These are phyloP conservation scores for Ennomos fuscantarius DNA, from an alignment of 2,888 invertebrate species.

Conservation along the genomic window DNA sequence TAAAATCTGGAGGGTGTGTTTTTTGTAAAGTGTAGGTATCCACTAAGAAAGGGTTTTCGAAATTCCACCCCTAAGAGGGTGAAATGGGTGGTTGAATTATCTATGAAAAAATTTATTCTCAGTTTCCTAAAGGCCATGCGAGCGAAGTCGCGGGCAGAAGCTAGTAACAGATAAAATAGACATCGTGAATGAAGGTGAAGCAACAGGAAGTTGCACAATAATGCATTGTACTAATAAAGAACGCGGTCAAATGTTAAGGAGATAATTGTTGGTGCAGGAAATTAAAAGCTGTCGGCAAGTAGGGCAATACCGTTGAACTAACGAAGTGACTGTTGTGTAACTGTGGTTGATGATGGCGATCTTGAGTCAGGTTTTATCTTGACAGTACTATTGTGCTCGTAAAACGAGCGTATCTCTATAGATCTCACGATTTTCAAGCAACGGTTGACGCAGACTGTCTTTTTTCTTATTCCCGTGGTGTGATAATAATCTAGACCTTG, in stretches of 20 bases:
- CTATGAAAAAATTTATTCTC: too few species aligned
- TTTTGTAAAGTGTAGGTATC: too few species aligned
- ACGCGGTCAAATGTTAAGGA: constrained; percentile 84
- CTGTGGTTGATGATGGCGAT: constrained; percentile 44
- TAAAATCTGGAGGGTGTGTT: too few species aligned
- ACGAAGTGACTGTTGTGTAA: constrained; percentile 27
- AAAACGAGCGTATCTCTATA: too few species aligned
- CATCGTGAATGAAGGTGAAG: constrained; percentile 38
- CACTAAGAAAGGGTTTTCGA: too few species aligned
- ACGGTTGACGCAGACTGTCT: too few species aligned
- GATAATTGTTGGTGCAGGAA: constrained; percentile 83
- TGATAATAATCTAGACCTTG: constrained; percentile 21
- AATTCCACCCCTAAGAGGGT: too few species aligned
- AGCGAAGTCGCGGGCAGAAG: too few species aligned
- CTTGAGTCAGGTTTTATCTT: constrained; percentile 38
- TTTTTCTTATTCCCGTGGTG: too few species aligned
- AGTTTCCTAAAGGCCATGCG: too few species aligned
- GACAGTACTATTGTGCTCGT: constrained; percentile 27
- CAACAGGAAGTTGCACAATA: constrained; percentile 68
- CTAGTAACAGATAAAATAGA: constrained; percentile 26
- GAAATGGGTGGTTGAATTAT: too few species aligned
- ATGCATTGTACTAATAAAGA: constrained; percentile 69
- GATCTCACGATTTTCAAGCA: too few species aligned
- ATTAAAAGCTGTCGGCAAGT: constrained; percentile 81
- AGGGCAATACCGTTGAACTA: constrained; percentile 59